A percentile compares a stretch with the other conserved stretches of the same genome.
Conservation (phyloP, 1,140 invertebrate genomes). For the Mesaphorura yosii region DNA sequence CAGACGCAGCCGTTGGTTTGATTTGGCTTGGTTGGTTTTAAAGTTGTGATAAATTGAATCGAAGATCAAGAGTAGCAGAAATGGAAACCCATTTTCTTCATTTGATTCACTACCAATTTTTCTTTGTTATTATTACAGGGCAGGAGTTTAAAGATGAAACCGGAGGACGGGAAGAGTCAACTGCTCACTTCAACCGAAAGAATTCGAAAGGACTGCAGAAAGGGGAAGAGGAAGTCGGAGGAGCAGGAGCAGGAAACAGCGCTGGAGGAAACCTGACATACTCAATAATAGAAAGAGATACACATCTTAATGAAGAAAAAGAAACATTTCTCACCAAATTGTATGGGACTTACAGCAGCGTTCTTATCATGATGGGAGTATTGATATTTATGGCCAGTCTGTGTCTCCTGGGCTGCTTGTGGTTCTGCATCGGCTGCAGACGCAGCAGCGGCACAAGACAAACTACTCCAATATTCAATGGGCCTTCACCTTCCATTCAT, state of each 20-base stretch:
- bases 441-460: conserved; percentile 10
- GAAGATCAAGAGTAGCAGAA: no score
- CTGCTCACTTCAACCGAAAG: conserved; percentile 2
- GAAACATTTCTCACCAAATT: conserved; percentile 16
- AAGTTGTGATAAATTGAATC: no score
- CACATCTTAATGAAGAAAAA: conserved; percentile 11
- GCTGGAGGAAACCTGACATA: conserved; percentile 13
- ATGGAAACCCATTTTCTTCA: no score
- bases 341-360: conserved; percentile 15
- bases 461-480: background rate
- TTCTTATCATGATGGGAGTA: conserved; percentile 23
- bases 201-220: no score
- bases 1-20: no score
- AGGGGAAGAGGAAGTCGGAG: background rate
- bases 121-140: no score
- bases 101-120: no score
- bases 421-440: conserved; percentile 7
- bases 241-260: background rate
- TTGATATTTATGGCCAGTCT: conserved; percentile 26
- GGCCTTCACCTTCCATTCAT: background rate
- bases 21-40: no score
- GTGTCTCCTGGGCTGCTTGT: conserved; percentile 6
- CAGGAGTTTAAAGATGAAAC: background rate
- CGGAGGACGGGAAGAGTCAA: background rate
- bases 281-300: background rate